These are phyloP conservation scores for Tribolium castaneum DNA, from an alignment of 1,140 invertebrate genomes.

Conservation along the genomic window DNA sequence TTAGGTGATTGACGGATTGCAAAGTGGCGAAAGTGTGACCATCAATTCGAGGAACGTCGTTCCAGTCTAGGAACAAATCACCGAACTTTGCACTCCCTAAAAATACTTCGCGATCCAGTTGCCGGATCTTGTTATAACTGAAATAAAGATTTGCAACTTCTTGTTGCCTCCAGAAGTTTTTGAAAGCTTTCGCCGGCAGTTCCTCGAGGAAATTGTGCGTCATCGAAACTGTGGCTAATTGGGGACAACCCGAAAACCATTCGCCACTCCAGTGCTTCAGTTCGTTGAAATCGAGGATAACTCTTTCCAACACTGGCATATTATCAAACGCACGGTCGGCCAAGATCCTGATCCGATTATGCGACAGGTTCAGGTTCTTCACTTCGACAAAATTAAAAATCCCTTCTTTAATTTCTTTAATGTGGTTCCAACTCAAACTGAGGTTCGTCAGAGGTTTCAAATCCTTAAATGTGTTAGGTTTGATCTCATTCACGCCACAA, in stretches of 20 bases:
- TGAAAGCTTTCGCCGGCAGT: slow-evolving; percentile 44
- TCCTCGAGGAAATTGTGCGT: slow-evolving; percentile 48
- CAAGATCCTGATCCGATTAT: slow-evolving; percentile 43
- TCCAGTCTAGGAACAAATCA: slow-evolving; percentile 49
- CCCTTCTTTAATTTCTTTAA: slow-evolving; percentile 29
- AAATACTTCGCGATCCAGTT: slow-evolving; percentile 45
- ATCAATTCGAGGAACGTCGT: slow-evolving; percentile 41
- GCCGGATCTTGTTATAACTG: slow-evolving; percentile 50
- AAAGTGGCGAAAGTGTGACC: slow-evolving; percentile 48
- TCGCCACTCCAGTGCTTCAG: slow-evolving; percentile 37
- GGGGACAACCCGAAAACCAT: slow-evolving; percentile 41
- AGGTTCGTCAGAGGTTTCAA: slow-evolving; percentile 43
- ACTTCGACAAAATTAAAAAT: slow-evolving; percentile 47
- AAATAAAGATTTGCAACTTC: slow-evolving; percentile 41
- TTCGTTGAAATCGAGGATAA: slow-evolving; percentile 50
- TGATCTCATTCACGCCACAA: slow-evolving; percentile 41
- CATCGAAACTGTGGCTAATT: slow-evolving; percentile 45
- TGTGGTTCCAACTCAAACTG: slow-evolving; percentile 43
- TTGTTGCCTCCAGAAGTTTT: slow-evolving; percentile 24
- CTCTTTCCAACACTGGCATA: slow-evolving; percentile 42
- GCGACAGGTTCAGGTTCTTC: slow-evolving; percentile 45
- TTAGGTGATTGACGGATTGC: slow-evolving; percentile 43
- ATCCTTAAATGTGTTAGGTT: slow-evolving; percentile 40
- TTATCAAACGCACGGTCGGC: slow-evolving; percentile 48
- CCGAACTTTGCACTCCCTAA: slow-evolving; percentile 44